Percentiles rank a stretch among this genome's conserved stretches.
phyloP scores from a whole-genome alignment of 2,113 vertebrate species.

The Cepphus grylle region DNA sequence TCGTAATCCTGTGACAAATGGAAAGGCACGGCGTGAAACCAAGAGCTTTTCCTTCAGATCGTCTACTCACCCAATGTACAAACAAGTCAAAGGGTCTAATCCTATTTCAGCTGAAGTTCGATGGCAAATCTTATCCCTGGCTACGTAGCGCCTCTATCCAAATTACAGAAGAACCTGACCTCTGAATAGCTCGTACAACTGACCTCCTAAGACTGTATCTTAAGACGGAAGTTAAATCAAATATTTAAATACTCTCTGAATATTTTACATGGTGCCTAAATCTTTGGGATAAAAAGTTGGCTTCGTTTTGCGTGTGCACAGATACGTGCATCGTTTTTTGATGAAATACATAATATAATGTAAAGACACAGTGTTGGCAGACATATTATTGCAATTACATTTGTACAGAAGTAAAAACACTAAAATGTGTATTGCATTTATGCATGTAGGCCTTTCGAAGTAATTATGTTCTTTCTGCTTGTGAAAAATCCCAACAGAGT shows the following conservation, averaged over 20 bases:
- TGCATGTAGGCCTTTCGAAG: conserved; percentile 27
- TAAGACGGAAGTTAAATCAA: background rate
- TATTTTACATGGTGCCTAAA: background rate
- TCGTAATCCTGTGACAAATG: conserved; percentile 88
- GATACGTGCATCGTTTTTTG: background rate
- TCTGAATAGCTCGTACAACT: background rate
- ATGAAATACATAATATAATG: background rate
- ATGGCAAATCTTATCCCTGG: background rate
- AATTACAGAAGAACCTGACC: background rate
- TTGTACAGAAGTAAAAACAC: conserved; percentile 29
- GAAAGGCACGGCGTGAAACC: background rate
- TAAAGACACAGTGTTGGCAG: background rate
- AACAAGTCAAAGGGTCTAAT: background rate
- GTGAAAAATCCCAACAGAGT: conserved; percentile 36
- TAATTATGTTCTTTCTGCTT: conserved; percentile 46
- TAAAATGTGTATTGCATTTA: conserved; percentile 31
- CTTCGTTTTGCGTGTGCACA: background rate
- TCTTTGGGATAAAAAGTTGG: background rate
- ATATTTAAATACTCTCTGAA: background rate
- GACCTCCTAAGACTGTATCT: background rate
- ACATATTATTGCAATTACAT: conserved; percentile 34
- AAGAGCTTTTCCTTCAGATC: background rate
- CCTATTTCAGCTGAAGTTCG: background rate
- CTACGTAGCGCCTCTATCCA: background rate
- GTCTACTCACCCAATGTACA: background rate